Evolutionary conservation across 2,888 invertebrate genomes (phyloP).

Genomic region (Frankliniella intonsa): DNA sequence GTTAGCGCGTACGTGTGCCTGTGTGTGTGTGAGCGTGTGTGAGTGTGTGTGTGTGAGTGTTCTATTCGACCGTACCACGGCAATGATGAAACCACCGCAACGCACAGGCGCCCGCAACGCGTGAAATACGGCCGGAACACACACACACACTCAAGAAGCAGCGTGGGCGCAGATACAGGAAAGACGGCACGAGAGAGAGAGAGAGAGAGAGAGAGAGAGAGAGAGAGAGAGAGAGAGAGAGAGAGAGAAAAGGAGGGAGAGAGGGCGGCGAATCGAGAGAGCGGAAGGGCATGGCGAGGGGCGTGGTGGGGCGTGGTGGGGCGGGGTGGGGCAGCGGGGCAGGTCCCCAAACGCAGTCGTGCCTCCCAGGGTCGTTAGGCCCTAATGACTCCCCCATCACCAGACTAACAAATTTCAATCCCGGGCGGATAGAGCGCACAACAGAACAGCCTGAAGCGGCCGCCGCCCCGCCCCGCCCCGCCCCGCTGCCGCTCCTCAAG

Average conservation of each 20-base stretch:
- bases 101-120: no score
- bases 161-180: no score
- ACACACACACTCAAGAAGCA: no score
- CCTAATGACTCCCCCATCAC: not conserved
- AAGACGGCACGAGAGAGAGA: not conserved
- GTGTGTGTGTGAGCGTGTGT: no score
- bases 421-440: not conserved
- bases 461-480: not conserved
- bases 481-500: not conserved
- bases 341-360: not conserved
- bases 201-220: not conserved
- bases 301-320: not conserved
- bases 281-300: no score
- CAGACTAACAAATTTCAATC: slow-evolving; percentile 25
- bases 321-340: not conserved
- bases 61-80: no score
- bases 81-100: no score
- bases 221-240: not conserved
- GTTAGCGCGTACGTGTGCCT: no score
- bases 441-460: not conserved
- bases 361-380: not conserved
- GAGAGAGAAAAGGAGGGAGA: not conserved
- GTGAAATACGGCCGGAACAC: no score
- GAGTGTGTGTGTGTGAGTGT: no score
- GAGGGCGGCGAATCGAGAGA: not conserved